Percentiles rank a stretch among this genome's conserved stretches.
Conservation (phyloP, 2,797 vertebrate species). For the Carduelis carduelis region DNA sequence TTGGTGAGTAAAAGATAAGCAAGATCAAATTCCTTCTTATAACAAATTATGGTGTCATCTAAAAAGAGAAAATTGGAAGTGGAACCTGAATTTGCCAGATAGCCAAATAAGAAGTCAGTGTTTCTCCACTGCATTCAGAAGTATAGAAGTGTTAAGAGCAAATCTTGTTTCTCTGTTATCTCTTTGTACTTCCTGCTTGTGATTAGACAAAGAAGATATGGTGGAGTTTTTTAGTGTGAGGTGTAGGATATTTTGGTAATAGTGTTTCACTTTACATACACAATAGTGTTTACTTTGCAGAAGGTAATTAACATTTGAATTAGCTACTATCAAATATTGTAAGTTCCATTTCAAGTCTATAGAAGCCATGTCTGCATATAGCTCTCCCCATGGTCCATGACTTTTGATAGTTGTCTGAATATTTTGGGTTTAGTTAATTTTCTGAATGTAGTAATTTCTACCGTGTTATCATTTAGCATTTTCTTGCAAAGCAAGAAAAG, state of each 20-base stretch:
- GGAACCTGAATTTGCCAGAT: background rate
- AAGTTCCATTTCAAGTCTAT: background rate
- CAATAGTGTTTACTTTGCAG: background rate
- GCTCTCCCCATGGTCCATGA: background rate
- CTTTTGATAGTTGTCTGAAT: background rate
- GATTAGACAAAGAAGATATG: background rate
- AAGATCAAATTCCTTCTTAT: background rate
- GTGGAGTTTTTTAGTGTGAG: background rate
- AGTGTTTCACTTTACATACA: background rate
- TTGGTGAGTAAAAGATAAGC: background rate
- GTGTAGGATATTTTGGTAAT: background rate
- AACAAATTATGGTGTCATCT: background rate
- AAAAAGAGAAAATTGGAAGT: background rate
- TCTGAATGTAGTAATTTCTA: background rate
- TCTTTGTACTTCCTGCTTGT: background rate
- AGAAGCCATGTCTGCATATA: background rate
- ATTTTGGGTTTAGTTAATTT: background rate
- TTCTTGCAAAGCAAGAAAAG: background rate
- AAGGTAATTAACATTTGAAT: conserved; percentile 15
- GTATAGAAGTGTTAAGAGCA: background rate
- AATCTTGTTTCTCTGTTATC: background rate
- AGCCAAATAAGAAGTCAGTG: background rate
- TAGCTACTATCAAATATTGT: background rate
- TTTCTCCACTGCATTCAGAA: background rate
- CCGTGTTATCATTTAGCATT: background rate